Base-by-base conservation (phyloP, 1,140 invertebrate species). In the Orius insidiosus region DNA sequence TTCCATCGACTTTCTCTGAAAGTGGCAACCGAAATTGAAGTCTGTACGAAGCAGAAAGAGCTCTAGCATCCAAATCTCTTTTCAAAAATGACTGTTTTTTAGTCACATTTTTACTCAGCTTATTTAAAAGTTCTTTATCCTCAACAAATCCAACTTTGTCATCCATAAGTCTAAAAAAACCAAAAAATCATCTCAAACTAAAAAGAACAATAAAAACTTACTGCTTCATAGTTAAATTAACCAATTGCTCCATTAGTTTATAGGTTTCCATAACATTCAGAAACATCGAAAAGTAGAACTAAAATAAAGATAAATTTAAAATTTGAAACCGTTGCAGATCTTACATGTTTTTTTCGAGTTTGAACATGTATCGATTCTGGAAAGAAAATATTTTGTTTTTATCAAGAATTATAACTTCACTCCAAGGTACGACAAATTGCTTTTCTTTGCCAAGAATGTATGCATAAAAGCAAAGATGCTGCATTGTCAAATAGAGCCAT, bases 191-290 rank as follows among this genome's bases (percentile, higher is more conserved):
- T 16, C 41, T 45, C 6, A 46, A 13, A 45, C 15, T 9, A 4
- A 45, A 19, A 38, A 44, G 37, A 39, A 45, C 11, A 38, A 24
- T 30, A 33, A 36, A 52, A 24, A 46, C 71, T 65, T 64, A 78
- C 75, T 89, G 81, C 75, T 90, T 90, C 76, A 97, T 94, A 36
- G 92, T 92, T 65, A 97, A 78, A 67, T 97, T 96, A 38, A 87
- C 86, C 32, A 98, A 67, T 65, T 97, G 93, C 57, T 92, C 80
- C 78, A 96, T 94, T 46, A 97, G 61, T 35, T 72, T 70, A 64
- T 84, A 95, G 1, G 89, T 89, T 63, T 98, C 90, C 34, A 72
- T 74, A 59, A 86, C 86, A 55, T 78, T 81, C 40, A 90, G 62
- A 57, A 98, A 83, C 76, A 96, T 78, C 15, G 82, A 86, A 65